phyloP scores from a whole-genome alignment of 2,888 invertebrate genomes.

The Emesis furor region DNA sequence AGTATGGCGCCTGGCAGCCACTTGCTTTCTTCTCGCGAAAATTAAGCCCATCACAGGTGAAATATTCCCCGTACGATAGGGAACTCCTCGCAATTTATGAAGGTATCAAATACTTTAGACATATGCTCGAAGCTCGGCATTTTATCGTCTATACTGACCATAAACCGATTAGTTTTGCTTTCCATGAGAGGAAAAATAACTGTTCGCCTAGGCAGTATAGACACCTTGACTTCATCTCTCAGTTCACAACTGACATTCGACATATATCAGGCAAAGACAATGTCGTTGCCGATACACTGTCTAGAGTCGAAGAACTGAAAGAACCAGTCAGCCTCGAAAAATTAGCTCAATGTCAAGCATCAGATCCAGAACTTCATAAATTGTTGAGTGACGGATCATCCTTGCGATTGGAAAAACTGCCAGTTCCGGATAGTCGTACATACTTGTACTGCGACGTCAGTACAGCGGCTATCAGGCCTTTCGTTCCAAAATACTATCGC shows the following conservation, averaged over 20 bases:
- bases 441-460: constrained; percentile 63
- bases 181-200: constrained; percentile 28
- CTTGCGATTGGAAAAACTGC: constrained; percentile 43
- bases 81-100: constrained; percentile 74
- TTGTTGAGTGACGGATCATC: constrained; percentile 33
- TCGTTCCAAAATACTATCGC: constrained; percentile 49
- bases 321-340: constrained; percentile 36
- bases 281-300: constrained; percentile 67
- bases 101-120: constrained; percentile 78
- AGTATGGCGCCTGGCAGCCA: no score
- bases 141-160: constrained; percentile 57
- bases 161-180: constrained; percentile 40
- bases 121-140: constrained; percentile 79
- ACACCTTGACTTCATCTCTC: constrained; percentile 49
- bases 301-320: constrained; percentile 54
- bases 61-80: constrained; percentile 76
- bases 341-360: constrained; percentile 37
- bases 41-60: constrained; percentile 68
- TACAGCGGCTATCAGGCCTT: constrained; percentile 61
- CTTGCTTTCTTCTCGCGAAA: no score
- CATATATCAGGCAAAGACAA: constrained; percentile 54
- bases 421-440: constrained; percentile 30
- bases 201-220: constrained; percentile 52
- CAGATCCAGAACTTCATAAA: constrained; percentile 36
- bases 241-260: constrained; percentile 52